These are phyloP conservation scores for Diphyllodes magnificus DNA, from an alignment of 2,113 vertebrate species.

Conservation along the genomic window DNA sequence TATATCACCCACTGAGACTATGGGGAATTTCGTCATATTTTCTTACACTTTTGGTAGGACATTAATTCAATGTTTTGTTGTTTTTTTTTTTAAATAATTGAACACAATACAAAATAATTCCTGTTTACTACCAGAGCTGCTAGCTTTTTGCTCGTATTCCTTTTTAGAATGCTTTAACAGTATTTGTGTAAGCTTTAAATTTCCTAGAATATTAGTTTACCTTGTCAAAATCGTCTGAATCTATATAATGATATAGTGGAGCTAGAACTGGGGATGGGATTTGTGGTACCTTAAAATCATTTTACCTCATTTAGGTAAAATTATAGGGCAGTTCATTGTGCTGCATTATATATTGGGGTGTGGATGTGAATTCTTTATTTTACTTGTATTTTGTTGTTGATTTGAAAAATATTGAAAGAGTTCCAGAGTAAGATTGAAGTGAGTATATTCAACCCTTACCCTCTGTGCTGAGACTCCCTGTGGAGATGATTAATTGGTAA, in stretches of 20 bases:
- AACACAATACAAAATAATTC: background rate
- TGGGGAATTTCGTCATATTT: background rate
- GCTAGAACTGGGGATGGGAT: background rate
- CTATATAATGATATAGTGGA: background rate
- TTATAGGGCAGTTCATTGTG: background rate
- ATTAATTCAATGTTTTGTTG: accelerated
- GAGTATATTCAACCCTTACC: background rate
- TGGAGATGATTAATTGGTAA: constrained; percentile 18
- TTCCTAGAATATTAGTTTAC: background rate
- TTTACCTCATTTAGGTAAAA: background rate
- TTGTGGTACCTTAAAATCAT: background rate
- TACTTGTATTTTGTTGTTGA: background rate
- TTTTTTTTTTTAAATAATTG: accelerated
- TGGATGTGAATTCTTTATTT: background rate
- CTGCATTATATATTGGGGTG: background rate
- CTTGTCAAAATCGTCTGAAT: background rate
- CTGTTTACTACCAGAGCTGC: background rate
- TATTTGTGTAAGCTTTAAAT: background rate
- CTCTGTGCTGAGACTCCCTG: background rate
- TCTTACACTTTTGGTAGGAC: background rate
- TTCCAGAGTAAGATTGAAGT: background rate
- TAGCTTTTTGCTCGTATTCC: background rate
- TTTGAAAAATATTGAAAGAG: background rate
- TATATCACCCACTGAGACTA: background rate
- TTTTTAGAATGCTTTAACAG: background rate